Evolutionary conservation across 23 tunicate species (phyloP), one percentile per base, ranked within the genome.

Genomic region (Diplosoma virens): DNA sequence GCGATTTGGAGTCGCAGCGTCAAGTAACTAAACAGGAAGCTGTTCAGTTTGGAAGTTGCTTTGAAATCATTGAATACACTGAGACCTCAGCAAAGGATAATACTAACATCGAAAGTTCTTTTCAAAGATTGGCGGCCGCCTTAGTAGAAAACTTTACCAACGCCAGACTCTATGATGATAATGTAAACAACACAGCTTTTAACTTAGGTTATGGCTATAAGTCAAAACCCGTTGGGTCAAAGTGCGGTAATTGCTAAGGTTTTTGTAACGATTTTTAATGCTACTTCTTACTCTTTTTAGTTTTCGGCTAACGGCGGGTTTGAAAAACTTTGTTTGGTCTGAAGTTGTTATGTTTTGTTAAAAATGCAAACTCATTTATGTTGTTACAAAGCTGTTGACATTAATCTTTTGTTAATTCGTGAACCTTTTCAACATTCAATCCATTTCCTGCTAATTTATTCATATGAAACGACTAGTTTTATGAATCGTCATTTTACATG

Each of bases 31-130:
- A 63, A 17, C 64, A 75, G 23, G 84, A 71, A 45, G 84, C 84
- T 3, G 56, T 56, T 22, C 59, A 33, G 18, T 17, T 60, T 29
- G 79, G 87, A 5, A 61, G 48, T 25, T 58, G 48, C 35, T 82
- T 33, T 45, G 64, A 58, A 2, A 71, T 75, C 6, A 29, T 87
- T 25, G 88, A 82, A 23, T 89, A 89, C 58, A 46, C 82, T 33
- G 96, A 89, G 78, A 89, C 96, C 2, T 89, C 96, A 37, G 96
- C 96, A 7, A 89, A 89, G 61, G 96, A 89, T 74, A 89, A 89
- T 68, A 61, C 68, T 11, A 82, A 82, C 66, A 71, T 89, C 17
- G 87, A 89, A 1, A 61, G 59, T 27, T 86, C 82, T 25, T 89
- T 89, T 48, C 53, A 33, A 2, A 78, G 58, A 60, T 47, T 89